Conservation (phyloP, 2,888 invertebrate genomes). For the Spisula solida region DNA sequence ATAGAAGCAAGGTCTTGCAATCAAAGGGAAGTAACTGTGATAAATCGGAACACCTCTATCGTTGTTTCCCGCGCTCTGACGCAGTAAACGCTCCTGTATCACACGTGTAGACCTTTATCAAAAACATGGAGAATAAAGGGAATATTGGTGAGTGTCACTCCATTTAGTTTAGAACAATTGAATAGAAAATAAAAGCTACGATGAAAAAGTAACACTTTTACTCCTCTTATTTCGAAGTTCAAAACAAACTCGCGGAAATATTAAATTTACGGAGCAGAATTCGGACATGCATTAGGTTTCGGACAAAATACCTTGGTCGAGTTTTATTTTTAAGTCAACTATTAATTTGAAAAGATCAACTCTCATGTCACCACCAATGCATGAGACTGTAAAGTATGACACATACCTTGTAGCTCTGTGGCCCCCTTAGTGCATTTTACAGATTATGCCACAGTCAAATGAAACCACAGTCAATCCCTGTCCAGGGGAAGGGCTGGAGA, state of each 20-base stretch:
- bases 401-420: too few species aligned
- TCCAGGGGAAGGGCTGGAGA: too few species aligned
- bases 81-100: neutral
- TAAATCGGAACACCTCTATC: too few species aligned
- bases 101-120: neutral
- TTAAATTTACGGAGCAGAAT: neutral
- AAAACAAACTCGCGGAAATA: neutral
- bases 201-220: neutral
- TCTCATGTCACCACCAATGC: too few species aligned
- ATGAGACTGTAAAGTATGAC: too few species aligned
- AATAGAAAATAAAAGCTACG: too few species aligned
- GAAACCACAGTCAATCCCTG: too few species aligned
- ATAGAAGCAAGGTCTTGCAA: neutral
- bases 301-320: neutral
- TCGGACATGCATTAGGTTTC: neutral
- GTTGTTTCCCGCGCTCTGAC: neutral
- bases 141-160: constrained; percentile 18
- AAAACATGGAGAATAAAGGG: constrained; percentile 1
- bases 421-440: too few species aligned
- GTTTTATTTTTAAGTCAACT: too few species aligned
- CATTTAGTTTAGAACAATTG: neutral
- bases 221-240: neutral
- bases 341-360: too few species aligned
- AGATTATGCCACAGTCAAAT: too few species aligned
- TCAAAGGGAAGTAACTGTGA: neutral